Evolutionary conservation across 2,113 vertebrate species (phyloP), one percentile per base, ranked within the genome.

Genomic region (Eublepharis macularius): DNA sequence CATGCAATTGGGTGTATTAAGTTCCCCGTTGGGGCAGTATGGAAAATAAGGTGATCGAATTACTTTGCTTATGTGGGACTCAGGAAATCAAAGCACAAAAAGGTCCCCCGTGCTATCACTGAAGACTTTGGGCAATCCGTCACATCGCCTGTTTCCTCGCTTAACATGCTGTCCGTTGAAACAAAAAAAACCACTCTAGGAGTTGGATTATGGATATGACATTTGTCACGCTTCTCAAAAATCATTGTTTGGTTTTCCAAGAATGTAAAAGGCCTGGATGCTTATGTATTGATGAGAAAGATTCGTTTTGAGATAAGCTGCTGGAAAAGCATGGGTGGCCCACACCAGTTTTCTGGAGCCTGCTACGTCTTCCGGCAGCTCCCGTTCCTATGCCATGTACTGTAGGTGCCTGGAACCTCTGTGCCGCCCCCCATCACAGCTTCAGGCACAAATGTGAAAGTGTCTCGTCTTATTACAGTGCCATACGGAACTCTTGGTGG

Each of bases 381-480:
- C 65, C 66, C 14, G 24, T 49, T 6, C 1, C 49, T 63, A 21
- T 45, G n/a, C 0, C 32, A n/a, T 0, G 2, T 12, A 0, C 4
- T 1, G 66, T 0, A 41, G 32, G 26, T 14, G 77, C 69, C 90
- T 34, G 39, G 80, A 0, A 1, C 34, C 54, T 6, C 54, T 6
- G 54, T 9, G 75, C 72, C 16, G 19, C n/a, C 45, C 69, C 43
- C 29, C 54, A 36, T 45, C 8, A 2, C 63, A 29, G 57, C 12
- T 41, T n/a, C 45, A 1, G 45, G 69, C 57, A 0, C 16, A 45
- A 72, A 6, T 10, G 13, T 69, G 36, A 34, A 88, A 68, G 86
- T 84, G 36, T 88, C 82, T 88, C 81, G 4, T 45, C 39, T 66
- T 69, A 10, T 79, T 79, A 75, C 82, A n/a, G 82, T 88, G 86